Conservation (phyloP, 2,797 vertebrate genomes). For the Peromyscus attwateri region DNA sequence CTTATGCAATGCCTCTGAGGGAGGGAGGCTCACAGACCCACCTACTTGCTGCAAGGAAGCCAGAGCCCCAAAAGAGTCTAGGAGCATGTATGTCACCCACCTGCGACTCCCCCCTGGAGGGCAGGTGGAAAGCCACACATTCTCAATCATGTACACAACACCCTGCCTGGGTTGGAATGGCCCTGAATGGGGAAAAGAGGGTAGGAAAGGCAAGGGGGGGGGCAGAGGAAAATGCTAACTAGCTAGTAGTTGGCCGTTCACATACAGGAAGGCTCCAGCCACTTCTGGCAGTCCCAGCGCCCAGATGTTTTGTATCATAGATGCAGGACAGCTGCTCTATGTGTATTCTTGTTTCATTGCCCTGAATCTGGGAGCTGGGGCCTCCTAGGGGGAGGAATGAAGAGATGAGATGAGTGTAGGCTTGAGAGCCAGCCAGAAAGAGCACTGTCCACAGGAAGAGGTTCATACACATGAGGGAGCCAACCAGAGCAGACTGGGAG, state of each 20-base stretch:
- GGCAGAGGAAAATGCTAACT: background rate
- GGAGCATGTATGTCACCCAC: background rate
- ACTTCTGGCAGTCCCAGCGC: background rate
- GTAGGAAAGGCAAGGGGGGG: background rate
- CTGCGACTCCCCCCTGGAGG: background rate
- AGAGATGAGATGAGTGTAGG: background rate
- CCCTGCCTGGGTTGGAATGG: background rate
- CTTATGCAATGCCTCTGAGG: conserved; percentile 49
- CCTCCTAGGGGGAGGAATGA: background rate
- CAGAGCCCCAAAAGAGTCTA: background rate
- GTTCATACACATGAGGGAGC: background rate
- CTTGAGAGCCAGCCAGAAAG: background rate
- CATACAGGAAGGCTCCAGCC: background rate
- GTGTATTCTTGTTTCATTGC: background rate
- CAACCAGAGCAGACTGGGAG: background rate
- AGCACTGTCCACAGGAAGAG: background rate
- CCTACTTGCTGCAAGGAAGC: background rate
- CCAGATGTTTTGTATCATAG: conserved; percentile 20
- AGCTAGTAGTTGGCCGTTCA: background rate
- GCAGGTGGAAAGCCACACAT: background rate
- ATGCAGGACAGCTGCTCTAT: background rate
- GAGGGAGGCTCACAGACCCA: background rate
- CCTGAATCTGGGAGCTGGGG: background rate
- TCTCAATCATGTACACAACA: background rate
- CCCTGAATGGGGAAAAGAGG: too few species aligned